Conservation (phyloP, 2,888 invertebrate genomes). For the Dromius quadrimaculatus region DNA sequence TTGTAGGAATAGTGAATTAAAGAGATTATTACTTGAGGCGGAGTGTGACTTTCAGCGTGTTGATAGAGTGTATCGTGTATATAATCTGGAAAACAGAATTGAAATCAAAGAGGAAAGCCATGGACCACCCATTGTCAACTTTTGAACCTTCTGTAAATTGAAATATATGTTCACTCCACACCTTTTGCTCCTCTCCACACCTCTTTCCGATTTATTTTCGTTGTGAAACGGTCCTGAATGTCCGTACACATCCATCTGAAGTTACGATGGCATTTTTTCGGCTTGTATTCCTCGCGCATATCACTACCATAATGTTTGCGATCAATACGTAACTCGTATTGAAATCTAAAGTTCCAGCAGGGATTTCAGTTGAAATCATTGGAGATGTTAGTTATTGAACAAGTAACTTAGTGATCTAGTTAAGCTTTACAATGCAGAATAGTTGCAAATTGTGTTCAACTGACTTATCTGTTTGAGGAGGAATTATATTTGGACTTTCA, state of each 20-base stretch:
- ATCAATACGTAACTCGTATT: conserved; percentile 58
- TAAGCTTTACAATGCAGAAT: background rate
- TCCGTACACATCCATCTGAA: conserved; percentile 13
- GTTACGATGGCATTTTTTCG: conserved; percentile 26
- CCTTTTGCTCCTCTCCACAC: no score
- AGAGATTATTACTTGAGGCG: no score
- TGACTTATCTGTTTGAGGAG: background rate
- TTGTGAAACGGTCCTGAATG: conserved; percentile 12
- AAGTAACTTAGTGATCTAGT: background rate
- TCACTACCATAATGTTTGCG: conserved; percentile 59
- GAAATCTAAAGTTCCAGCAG: conserved; percentile 19
- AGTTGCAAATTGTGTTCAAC: background rate
- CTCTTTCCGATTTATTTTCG: background rate
- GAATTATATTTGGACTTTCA: no score
- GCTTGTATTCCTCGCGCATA: conserved; percentile 36
- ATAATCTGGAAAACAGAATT: no score
- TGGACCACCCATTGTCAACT: no score
- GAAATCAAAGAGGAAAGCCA: no score
- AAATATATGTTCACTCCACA: no score
- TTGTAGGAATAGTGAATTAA: no score
- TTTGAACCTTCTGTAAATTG: no score
- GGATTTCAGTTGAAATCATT: background rate
- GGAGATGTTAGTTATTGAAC: background rate
- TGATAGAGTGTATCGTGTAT: no score
- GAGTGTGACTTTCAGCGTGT: no score